Evolutionary conservation across 1,140 invertebrate species (phyloP), one percentile per base, ranked within the genome.

Genomic region (Scaptomyza graminum): DNA sequence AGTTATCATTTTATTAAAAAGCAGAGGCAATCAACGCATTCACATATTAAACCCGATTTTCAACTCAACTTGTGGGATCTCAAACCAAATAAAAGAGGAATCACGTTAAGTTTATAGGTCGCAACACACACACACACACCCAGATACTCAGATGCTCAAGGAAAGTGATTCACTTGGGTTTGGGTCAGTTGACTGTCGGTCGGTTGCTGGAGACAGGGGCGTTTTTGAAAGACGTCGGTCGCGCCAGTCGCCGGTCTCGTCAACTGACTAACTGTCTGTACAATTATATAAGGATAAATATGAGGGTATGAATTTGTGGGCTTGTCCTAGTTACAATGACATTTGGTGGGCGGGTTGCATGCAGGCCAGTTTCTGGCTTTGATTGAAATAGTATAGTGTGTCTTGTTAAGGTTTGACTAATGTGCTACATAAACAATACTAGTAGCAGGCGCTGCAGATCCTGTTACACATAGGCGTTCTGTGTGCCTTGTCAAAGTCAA

Each of bases 1-100:
- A 90, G 87, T 90, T 90, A 90, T 90, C 87, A 90, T 90, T 90
- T 90, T 90, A 90, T 90, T 90, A 87, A 90, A 90, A 90, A 85
- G 77, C 81, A 64, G 79, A 87, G 87, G 87, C 87, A 90, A 90
- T 90, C 87, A 90, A 85, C 87, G 87, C 87, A 90, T 90, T 90
- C 87, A 90, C 82, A 90, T 90, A 89, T 87, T 87, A 88, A 88
- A 87, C 41, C 62, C 76, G 68, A 67, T 73, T 66, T 66, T 59
- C 52, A 16, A 44, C 56, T 50, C 82, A 44, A 72, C 82, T 82
- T 87, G 82, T 85, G 82, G 78, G 83, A 85, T 82, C 81, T 80
- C 55, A 22, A 59, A 57, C 57, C 44, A 55, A 70, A 61, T 41
- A 59, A 54, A 28, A 49, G 37, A 64, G 44, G 55, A 69, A 74